Base-by-base conservation (phyloP, 2,113 vertebrate genomes). In the Etheostoma cragini region DNA sequence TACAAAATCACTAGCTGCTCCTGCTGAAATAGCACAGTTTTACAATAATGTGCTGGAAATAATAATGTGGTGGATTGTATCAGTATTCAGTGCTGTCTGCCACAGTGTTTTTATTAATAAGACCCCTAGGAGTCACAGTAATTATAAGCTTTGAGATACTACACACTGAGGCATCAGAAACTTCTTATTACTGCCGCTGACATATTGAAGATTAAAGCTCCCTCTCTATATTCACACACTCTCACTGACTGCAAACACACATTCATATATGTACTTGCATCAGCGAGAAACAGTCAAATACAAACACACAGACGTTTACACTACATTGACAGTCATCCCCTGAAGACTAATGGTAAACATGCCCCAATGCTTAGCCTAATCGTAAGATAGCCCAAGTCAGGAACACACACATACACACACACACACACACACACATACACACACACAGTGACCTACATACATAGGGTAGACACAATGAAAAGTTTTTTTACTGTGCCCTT, bases 91-190 rank as follows among this genome's bases (percentile, higher is more conserved):
- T 16, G 46, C 14, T 38, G 45, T 58, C 42, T 66, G 58, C 8
- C 5, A 62, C 6, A 24, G 19, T 56, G 38, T 47, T 13, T 62
- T 74, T 42, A 50, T 24, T 30, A 2, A 73, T 22, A 30, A 54
- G 52, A 46, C 72, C 72, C 63, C 65, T n/a, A 26, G 58, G 50
- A n/a, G 56, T 47, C 26, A 4, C 38, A 26, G 47, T 49, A 76
- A n/a, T 69, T 21, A 56, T 2, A 45, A 22, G 12, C 47, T 54
- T 46, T 45, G 5, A 52, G 56, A 26, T 19, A 52, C 3, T 38
- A 13, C 5, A 49, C 24, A 38, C 1, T 5, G 4, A 52, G 11
- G 47, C 33, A 26, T 30, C 24, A 62, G 4, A 35, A 26, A 10
- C 1, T 4, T 33, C 11, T 3, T 47, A 15, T 49, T 35, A 50